A percentile compares a stretch with the other conserved stretches of the same genome.
Conservation (phyloP, 2,797 vertebrate genomes). For the Falco concolor region DNA sequence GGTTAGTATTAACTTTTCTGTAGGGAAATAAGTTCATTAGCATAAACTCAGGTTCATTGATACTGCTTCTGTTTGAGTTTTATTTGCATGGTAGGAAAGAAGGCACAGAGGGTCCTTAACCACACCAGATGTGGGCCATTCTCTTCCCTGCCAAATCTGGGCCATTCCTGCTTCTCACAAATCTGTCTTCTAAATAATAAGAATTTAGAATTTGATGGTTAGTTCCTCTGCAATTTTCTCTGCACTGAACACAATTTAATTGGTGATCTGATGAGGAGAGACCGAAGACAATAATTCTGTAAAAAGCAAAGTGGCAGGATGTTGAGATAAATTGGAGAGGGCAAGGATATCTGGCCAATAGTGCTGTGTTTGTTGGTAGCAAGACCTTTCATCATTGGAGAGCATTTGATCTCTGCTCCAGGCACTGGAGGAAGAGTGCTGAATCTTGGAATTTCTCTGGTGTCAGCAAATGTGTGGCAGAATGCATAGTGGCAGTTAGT, state of each 20-base stretch:
- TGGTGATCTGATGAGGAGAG: background rate
- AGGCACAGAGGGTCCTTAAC: background rate
- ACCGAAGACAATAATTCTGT: background rate
- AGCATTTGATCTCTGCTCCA: background rate
- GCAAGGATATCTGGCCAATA: background rate
- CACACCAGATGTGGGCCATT: background rate
- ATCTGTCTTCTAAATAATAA: background rate
- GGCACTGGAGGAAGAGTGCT: background rate
- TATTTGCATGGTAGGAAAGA: background rate
- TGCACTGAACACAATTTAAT: background rate
- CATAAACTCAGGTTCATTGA: background rate
- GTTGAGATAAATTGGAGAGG: background rate
- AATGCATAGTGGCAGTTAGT: background rate
- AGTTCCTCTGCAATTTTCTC: no score
- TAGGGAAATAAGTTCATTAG: background rate
- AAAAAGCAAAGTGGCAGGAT: background rate
- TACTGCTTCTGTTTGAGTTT: background rate
- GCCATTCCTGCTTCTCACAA: background rate
- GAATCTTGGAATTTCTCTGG: background rate
- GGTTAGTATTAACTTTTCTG: background rate
- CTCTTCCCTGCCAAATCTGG: background rate
- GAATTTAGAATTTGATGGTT: background rate
- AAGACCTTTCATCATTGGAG: background rate
- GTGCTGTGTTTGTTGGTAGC: background rate
- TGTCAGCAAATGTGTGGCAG: background rate